Evolutionary conservation across 2,797 vertebrate species (phyloP).

Genomic region (Monodelphis domestica): DNA sequence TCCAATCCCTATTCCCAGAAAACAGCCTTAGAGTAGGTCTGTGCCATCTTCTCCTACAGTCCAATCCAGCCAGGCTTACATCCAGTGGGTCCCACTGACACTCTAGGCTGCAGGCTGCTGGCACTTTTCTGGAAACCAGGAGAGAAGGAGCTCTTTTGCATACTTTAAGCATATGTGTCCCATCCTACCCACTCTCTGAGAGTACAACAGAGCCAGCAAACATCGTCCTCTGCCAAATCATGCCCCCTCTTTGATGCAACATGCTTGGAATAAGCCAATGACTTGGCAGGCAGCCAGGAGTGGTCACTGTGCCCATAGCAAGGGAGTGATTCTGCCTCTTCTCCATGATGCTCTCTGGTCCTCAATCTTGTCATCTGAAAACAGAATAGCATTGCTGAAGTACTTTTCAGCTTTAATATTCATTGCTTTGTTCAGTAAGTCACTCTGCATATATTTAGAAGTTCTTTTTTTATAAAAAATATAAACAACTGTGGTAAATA

Average conservation of each 20-base stretch:
- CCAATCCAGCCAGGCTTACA: constrained; percentile 57
- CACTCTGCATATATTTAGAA: not conserved
- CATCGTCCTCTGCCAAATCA: not conserved
- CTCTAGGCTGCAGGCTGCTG: constrained; percentile 72
- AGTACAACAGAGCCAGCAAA: not conserved
- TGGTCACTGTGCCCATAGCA: not conserved
- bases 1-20: constrained; percentile 12
- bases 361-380: not conserved
- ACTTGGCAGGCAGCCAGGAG: not conserved
- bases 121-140: constrained; percentile 5
- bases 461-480: too few relatives aligned
- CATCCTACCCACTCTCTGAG: not conserved
- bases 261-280: not conserved
- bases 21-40: not conserved
- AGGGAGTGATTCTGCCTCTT: not conserved
- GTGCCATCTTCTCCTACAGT: constrained; percentile 31
- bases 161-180: not conserved
- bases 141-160: not conserved
- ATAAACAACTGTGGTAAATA: not conserved
- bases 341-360: not conserved
- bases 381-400: not conserved
- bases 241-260: not conserved
- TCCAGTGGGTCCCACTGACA: constrained; percentile 64
- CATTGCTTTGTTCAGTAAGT: not conserved
- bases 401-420: not conserved